Evolutionary conservation across 2,888 invertebrate genomes (phyloP).

Genomic region (Scrobipalpa costella): DNA sequence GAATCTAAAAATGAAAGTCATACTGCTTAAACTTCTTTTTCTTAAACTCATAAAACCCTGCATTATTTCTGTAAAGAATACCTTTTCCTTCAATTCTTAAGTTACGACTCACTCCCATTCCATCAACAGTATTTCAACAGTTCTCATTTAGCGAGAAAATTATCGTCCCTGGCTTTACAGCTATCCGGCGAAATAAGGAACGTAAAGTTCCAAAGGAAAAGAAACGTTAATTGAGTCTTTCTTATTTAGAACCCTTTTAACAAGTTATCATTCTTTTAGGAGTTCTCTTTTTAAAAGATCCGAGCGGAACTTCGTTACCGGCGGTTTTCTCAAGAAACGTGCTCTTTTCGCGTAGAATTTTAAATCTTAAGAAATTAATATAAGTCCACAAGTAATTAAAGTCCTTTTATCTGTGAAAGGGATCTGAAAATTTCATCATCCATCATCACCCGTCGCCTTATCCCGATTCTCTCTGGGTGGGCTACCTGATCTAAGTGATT

Average conservation of each 20-base stretch:
- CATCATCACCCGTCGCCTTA: too few relatives aligned
- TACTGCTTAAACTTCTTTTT: too few relatives aligned
- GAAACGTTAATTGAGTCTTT: constrained; percentile 33
- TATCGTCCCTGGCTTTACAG: constrained; percentile 8
- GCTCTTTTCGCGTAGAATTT: not conserved
- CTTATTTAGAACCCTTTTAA: constrained; percentile 44
- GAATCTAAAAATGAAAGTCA: too few relatives aligned
- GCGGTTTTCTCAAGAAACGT: not conserved
- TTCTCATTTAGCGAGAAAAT: constrained; percentile 19
- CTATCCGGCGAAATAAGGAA: constrained; percentile 29
- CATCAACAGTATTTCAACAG: not conserved
- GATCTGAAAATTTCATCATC: too few relatives aligned
- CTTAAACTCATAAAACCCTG: not conserved
- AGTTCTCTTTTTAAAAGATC: constrained; percentile 24
- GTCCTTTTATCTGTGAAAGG: too few relatives aligned
- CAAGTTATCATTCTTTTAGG: constrained; percentile 32
- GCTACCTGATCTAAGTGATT: too few relatives aligned
- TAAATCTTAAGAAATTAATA: not conserved
- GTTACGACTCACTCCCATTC: not conserved
- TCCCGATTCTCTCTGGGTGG: too few relatives aligned
- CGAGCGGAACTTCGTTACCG: not conserved
- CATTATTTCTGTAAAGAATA: not conserved
- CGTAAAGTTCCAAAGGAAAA: constrained; percentile 30
- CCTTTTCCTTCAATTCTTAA: not conserved
- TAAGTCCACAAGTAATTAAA: too few relatives aligned